A percentile compares a stretch with the other conserved stretches of the same genome.
Conservation (phyloP, 2,113 vertebrate species). For the Psilopsiagon aymara region DNA sequence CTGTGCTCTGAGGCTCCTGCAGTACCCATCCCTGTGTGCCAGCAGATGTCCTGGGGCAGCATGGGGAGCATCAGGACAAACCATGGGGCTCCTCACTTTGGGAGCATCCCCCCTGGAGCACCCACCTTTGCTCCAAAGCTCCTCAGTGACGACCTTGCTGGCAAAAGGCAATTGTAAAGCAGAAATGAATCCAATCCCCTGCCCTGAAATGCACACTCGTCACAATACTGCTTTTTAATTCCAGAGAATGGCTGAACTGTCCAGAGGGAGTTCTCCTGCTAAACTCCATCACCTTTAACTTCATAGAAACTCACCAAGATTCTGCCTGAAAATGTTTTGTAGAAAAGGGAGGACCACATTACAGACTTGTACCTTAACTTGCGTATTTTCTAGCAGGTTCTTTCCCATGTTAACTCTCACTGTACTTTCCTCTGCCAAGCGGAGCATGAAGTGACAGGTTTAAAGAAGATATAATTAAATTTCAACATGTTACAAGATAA, state of each 20-base stretch:
- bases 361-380: neutral
- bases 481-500: neutral
- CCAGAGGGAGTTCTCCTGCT: neutral
- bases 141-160: neutral
- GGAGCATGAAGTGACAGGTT: neutral
- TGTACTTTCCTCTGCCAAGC: neutral
- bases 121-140: neutral
- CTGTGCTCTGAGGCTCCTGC: neutral
- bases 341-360: neutral
- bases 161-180: neutral
- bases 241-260: neutral
- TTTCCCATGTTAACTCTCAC: neutral
- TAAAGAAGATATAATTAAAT: neutral
- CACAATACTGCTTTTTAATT: neutral
- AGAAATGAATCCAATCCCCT: neutral
- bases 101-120: neutral
- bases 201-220: neutral
- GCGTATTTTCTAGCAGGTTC: neutral
- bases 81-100: neutral
- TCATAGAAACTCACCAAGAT: neutral
- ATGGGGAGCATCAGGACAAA: neutral
- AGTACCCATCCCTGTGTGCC: neutral
- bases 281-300: neutral
- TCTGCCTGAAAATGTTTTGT: neutral
- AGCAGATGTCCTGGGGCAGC: neutral